Evolutionary conservation across 2,888 invertebrate genomes (phyloP).

Genomic region (Dorcus hopei): DNA sequence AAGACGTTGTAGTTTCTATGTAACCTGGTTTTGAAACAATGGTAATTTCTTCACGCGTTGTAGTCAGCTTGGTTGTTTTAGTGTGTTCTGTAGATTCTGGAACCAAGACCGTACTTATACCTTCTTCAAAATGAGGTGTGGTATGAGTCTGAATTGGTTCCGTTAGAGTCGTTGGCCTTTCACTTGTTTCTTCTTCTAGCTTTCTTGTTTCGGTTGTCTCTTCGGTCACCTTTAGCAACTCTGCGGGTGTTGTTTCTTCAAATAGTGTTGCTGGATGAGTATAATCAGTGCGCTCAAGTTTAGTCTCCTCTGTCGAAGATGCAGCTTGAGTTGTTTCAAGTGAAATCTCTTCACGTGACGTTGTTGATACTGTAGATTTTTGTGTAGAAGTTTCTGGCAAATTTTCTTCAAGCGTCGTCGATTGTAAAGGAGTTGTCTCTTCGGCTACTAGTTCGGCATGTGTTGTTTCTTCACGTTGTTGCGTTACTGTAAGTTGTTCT

Average conservation of each 20-base stretch:
- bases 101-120: not conserved
- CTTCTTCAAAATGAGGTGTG: not conserved
- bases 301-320: no score
- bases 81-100: not conserved
- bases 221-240: no score
- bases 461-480: not conserved
- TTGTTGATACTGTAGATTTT: no score
- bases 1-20: not conserved
- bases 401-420: no score
- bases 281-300: no score
- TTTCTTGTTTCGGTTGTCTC: no score
- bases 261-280: no score
- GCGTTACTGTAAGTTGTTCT: not conserved
- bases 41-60: not conserved
- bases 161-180: not conserved
- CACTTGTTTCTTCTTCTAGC: not conserved
- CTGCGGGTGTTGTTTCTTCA: no score
- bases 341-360: no score
- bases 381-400: no score
- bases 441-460: no score
- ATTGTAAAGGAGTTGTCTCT: not conserved
- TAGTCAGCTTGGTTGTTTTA: not conserved
- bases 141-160: not conserved
- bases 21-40: not conserved
- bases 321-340: no score